phyloP scores from a whole-genome alignment of 2,113 vertebrate genomes.

The Sturnira hondurensis region DNA sequence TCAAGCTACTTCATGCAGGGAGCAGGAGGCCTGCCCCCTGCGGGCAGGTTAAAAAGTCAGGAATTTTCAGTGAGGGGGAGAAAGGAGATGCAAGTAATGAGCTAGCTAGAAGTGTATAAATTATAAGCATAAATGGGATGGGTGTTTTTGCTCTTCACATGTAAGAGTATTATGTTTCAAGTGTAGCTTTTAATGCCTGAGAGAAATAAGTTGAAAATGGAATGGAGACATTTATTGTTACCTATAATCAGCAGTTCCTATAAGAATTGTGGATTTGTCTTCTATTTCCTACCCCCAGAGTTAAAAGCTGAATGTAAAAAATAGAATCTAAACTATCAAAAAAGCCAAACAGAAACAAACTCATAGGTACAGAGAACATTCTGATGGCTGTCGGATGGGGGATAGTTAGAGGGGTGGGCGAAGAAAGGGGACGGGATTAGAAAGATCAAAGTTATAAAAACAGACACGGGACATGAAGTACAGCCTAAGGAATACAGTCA shows the following conservation, averaged over 20 bases:
- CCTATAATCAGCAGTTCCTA: background rate
- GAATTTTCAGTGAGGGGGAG: background rate
- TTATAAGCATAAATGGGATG: background rate
- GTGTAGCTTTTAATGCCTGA: background rate
- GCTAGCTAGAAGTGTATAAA: background rate
- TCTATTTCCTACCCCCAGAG: background rate
- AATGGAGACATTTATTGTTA: background rate
- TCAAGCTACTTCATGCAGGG: background rate
- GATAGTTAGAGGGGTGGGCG: background rate
- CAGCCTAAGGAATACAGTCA: too few species aligned
- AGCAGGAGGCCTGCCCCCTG: background rate
- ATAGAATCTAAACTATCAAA: background rate
- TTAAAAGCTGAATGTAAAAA: slow-evolving; percentile 9
- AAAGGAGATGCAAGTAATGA: background rate
- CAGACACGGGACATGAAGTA: background rate
- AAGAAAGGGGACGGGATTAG: background rate
- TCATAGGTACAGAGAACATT: background rate
- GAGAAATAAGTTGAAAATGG: background rate
- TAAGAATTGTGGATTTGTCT: background rate
- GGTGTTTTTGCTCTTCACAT: background rate
- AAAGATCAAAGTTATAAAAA: background rate
- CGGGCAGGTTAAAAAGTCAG: background rate
- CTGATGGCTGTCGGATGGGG: background rate
- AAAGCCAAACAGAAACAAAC: background rate
- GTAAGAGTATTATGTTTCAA: background rate